A percentile compares a stretch with the other conserved stretches of the same genome.
phyloP scores from a whole-genome alignment of 2,797 vertebrate genomes.

The Bovichtus variegatus region DNA sequence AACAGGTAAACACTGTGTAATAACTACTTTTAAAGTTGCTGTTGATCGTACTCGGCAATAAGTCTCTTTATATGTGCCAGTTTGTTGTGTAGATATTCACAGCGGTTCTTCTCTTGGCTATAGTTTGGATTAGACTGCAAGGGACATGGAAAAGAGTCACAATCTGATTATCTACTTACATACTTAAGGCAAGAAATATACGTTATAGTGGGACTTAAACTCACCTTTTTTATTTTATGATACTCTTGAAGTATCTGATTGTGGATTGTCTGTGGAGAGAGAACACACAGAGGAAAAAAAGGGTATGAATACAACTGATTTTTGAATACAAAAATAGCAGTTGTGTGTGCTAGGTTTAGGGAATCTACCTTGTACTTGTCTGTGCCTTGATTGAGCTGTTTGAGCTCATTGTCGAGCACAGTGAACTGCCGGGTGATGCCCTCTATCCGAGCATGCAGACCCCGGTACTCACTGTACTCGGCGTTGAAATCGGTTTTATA shows the following conservation, averaged over 20 bases:
- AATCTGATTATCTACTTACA: not conserved
- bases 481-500: constrained; percentile 98
- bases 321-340: not conserved
- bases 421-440: constrained; percentile 95
- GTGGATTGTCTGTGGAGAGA: constrained; percentile 90
- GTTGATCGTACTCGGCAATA: constrained; percentile 97
- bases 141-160: constrained; percentile 44
- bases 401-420: constrained; percentile 93
- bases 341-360: not conserved
- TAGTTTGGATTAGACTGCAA: constrained; percentile 96
- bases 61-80: constrained; percentile 99
- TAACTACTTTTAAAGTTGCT: constrained; percentile 90
- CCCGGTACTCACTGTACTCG: constrained; percentile 95
- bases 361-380: constrained; percentile 94
- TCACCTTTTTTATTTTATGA: constrained; percentile 98
- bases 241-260: constrained; percentile 99
- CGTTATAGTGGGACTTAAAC: not conserved
- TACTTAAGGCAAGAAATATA: not conserved
- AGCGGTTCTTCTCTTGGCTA: constrained; percentile 98
- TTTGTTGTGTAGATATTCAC: constrained; percentile 99
- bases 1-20: constrained; percentile 62
- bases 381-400: constrained; percentile 93
- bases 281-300: constrained; percentile 16
- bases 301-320: not conserved
- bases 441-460: constrained; percentile 95